A percentile compares a stretch with the other conserved stretches of the same genome.
Evolutionary conservation across 2,888 invertebrate genomes (phyloP).

Genomic region (Tetragnatha montana): DNA sequence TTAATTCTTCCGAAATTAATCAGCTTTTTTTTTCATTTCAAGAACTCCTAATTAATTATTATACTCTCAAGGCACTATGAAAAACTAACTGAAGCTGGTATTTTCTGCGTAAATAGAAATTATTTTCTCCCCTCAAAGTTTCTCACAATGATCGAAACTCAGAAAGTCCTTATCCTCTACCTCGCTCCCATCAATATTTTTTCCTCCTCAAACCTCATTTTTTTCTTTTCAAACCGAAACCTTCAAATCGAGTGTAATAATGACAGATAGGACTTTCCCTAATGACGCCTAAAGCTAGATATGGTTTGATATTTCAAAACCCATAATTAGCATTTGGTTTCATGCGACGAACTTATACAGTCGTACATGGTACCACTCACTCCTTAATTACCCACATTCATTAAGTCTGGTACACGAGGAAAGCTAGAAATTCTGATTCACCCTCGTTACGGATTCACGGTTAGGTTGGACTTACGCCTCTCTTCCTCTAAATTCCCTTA

Average conservation of each 20-base stretch:
- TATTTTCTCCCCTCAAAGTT: neutral
- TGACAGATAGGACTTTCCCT: conserved; percentile 34
- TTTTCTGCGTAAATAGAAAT: neutral
- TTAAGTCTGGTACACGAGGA: conserved; percentile 30
- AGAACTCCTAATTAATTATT: no score
- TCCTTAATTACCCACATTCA: conserved; percentile 53
- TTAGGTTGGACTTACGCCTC: neutral
- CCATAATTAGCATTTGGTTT: conserved; percentile 48
- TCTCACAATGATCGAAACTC: neutral
- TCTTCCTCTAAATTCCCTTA: neutral
- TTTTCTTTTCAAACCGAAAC: neutral
- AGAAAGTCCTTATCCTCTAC: neutral
- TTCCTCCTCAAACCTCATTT: neutral
- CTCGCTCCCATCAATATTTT: conserved; percentile 10
- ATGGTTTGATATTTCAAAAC: conserved; percentile 25
- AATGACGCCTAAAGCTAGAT: conserved; percentile 48
- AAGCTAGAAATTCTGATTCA: conserved; percentile 4
- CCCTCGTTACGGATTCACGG: neutral
- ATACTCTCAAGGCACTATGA: no score
- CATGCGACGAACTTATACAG: conserved; percentile 13
- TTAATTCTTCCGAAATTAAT: no score
- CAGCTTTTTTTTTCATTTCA: no score
- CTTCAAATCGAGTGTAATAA: neutral
- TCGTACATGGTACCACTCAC: conserved; percentile 28
- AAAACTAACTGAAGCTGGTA: no score